Evolutionary conservation across 23 tunicate species (phyloP), one percentile per base, ranked within the genome.

Genomic region (Halocynthia roretzi): DNA sequence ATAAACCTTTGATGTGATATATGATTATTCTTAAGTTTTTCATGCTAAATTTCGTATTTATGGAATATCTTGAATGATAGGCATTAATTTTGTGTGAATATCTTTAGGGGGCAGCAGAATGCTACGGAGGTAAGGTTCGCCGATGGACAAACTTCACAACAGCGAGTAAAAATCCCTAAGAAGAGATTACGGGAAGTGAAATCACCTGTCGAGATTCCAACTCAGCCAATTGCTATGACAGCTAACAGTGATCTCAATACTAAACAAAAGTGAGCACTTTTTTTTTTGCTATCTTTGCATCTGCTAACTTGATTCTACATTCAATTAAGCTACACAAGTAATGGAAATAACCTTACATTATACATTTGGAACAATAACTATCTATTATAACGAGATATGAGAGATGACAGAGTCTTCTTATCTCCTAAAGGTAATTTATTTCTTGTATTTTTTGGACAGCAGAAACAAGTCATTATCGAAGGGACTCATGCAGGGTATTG

Each of bases 101-200:
- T 58, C 4, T 58, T 4, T n/a, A 58, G 63, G 17, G 15, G 63
- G 5, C n/a, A 15, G 17, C 63, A 15, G 17, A 58, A 58, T 58
- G 15, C 63, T 2, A n/a, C 63, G 2, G 5, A n/a, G 4, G 63
- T 31, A 31, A 31, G 44, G 44, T 31, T 31, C 44, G 4, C 44
- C 1, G 44, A 58, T 15, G 17, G 17, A 20, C 6, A 11, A 10
- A 40, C 70, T 65, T 2, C 70, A 15, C 22, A 65, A 65, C 70
- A 65, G 19, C 22, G 19, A 15, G 70, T 65, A 1, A 65, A 48
- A 15, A 65, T 65, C 31, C 70, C 6, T 20, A 65, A 65, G 70
- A 65, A 65, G 31, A 65, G 31, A 65, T 65, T 65, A 15, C 15
- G 70, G 5, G 70, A 65, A 65, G 70, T 65, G 2, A 65, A 65